Percentiles rank a stretch among this genome's conserved stretches.
These are phyloP conservation scores for Trachymyrmex cornetzi DNA, from an alignment of 1,140 invertebrate species.

Conservation along the genomic window DNA sequence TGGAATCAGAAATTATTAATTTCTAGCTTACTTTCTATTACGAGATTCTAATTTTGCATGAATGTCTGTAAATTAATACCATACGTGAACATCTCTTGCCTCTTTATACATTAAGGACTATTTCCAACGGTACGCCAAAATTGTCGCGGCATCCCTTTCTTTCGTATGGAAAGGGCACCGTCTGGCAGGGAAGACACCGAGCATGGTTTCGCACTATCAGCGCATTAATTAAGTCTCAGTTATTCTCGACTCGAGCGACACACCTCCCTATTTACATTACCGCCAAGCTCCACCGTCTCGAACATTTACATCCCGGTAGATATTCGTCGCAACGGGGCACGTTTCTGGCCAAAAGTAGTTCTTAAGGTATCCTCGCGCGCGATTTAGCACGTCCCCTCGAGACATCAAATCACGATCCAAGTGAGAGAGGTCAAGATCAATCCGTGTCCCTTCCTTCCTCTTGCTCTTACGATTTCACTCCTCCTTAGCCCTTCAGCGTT, in stretches of 20 bases:
- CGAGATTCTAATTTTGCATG: neutral
- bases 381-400: neutral
- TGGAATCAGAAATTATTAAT: neutral
- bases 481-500: neutral
- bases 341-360: conserved; percentile 38
- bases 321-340: conserved; percentile 8
- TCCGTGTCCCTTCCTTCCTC: neutral
- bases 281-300: conserved; percentile 14
- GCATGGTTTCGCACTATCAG: conserved; percentile 24
- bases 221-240: conserved; percentile 51
- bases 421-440: neutral
- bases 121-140: neutral
- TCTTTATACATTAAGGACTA: conserved; percentile 1
- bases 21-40: neutral
- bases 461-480: neutral
- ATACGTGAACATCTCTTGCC: neutral
- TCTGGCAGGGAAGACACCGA: neutral
- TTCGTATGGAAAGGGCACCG: neutral
- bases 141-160: neutral
- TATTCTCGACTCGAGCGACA: conserved; percentile 38
- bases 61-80: neutral
- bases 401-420: conserved; percentile 25
- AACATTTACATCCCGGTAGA: neutral
- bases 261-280: conserved; percentile 25
- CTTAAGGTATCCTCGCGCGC: conserved; percentile 19